Base-by-base conservation (phyloP, 2,113 vertebrate genomes). In the Grus americana region DNA sequence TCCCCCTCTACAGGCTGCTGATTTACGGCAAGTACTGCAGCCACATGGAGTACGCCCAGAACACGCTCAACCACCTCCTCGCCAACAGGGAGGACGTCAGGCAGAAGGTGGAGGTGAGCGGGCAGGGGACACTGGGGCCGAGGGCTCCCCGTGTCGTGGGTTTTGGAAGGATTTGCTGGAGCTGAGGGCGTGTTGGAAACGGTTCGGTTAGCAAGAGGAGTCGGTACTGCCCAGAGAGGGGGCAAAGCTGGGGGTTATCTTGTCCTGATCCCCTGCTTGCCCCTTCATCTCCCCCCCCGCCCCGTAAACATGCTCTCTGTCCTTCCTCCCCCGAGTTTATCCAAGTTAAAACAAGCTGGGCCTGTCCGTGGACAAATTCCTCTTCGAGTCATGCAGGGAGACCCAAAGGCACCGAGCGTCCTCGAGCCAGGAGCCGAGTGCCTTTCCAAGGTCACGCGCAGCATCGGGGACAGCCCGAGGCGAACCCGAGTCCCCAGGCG, bases 1-100 rank as follows among this genome's bases (percentile, higher is more conserved):
- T 94, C 34, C 70, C 61, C 82, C 57, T 11, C 34, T 47, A 4
- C 97, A 99, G 99, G 98, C 98, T 99, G 90, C 96, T 99, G 97
- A 99, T 99, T 97, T 99, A 99, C 3, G 99, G 99, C 27, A 99
- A 99, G 79, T 99, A 99, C 98, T 99, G 99, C 98, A 99, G 99
- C 97, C 99, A 98, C 97, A 99, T 99, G 99, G 99, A 99, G 49
- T 98, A 98, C 0, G 99, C 99, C 27, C 99, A 99, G 98, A 99
- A 98, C 95, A 99, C 99, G 1, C 98, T 99, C 96, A 99, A 99
- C 88, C 99, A 99, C 81, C 98, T 99, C 54, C 98, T 99, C 1
- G 98, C 98, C 70, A 98, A 98, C 61, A 97, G 99, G 26, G 99
- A 99, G 65, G 99, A 99, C 2, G 98, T 99, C 58, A 97, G 98